phyloP scores from a whole-genome alignment of 2,113 vertebrate genomes.

The Phoxinus phoxinus region DNA sequence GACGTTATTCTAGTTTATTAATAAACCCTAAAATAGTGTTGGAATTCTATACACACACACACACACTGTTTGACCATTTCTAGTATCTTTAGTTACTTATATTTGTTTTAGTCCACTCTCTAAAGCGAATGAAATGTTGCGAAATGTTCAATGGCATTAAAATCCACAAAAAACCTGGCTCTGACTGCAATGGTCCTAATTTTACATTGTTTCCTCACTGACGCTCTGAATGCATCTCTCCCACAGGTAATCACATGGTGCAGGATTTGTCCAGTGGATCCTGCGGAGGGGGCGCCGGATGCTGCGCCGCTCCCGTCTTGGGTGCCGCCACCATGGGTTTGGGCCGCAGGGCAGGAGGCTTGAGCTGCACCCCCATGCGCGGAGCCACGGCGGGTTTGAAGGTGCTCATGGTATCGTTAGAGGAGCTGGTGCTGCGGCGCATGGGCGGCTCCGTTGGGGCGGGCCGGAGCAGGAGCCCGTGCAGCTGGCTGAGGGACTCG shows the following conservation, averaged over 20 bases:
- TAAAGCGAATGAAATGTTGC: neutral
- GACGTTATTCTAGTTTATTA: constrained; percentile 38
- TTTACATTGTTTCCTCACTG: too few relatives aligned
- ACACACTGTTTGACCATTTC: neutral
- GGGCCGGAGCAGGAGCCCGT: constrained; percentile 78
- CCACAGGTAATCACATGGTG: constrained; percentile 85
- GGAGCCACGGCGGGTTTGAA: constrained; percentile 93
- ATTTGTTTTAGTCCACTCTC: constrained; percentile 7
- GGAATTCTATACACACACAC: constrained; percentile 12
- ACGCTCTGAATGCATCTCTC: neutral
- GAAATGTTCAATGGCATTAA: neutral
- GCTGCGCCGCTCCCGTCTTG: constrained; percentile 84
- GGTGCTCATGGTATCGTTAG: constrained; percentile 94
- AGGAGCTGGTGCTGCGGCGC: constrained; percentile 91
- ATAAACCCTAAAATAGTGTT: constrained; percentile 38
- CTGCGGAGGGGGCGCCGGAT: constrained; percentile 82
- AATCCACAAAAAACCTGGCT: constrained; percentile 3
- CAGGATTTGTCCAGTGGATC: constrained; percentile 94
- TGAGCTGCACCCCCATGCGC: constrained; percentile 96
- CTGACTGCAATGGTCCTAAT: neutral
- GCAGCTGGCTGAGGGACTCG: constrained; percentile 88
- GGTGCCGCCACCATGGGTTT: constrained; percentile 91
- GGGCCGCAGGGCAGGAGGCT: constrained; percentile 92
- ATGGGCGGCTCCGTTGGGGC: constrained; percentile 81
- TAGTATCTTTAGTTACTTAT: neutral